Evolutionary conservation across 2,113 vertebrate genomes (phyloP), one percentile per base, ranked within the genome.

Genomic region (Rattus rattus): DNA sequence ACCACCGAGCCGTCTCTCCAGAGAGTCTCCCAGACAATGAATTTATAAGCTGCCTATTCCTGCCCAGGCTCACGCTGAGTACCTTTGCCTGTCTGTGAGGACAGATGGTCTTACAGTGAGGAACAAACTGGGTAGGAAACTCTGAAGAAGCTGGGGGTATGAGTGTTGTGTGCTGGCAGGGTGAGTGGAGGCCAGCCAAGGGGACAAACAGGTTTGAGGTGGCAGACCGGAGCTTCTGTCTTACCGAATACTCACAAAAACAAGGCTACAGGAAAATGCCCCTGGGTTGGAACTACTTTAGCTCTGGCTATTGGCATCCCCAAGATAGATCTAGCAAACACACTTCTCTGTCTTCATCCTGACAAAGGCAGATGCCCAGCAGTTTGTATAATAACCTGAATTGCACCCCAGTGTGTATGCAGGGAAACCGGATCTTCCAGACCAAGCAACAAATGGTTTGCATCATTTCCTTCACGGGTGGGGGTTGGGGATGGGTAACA

Each of bases 351-450:
- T 63, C 28, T 43, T 88, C 49, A 67, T 56, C 47, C 49, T 12
- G 54, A 36, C 12, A n/a, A 83, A 92, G 33, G 26, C 14, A 90
- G 33, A 65, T 90, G 52, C 65, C 39, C 39, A 49, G 67, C 20
- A 86, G 39, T 61, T 69, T 94, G 81, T 63, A 83, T 56, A 75
- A 59, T 47, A 20, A 20, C 72, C 36, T 49, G 70, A 77, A 49
- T 17, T 83, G 26, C 13, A 92, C 10, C 80, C 61, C 39, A 84
- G 2, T 24, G 69, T n/a, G 24, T 56, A 79, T 65, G 5, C 61
- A 88, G 88, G 56, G 67, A 93, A 96, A 95, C n/a, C 65, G 17
- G 76, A 90, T 87, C 75, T 72, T 91, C 76, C 8, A 52, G 87
- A 39, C 8, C 30, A 36, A 88, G 59, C 39, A 73, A 79, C 33